Evolutionary conservation across 2,113 vertebrate genomes (phyloP).

Genomic region (Nematolebias whitei): DNA sequence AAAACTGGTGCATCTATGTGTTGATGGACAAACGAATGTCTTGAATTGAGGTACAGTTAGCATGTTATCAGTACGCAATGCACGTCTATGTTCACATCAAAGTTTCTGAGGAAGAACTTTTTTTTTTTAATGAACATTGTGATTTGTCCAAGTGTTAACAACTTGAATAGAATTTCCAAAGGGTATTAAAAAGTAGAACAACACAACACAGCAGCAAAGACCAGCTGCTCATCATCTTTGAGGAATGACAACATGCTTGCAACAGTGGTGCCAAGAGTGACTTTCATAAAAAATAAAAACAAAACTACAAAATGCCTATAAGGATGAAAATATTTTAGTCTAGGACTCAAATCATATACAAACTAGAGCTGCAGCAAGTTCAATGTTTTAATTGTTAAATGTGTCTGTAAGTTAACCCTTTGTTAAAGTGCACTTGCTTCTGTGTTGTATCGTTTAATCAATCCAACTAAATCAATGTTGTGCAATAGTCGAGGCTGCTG

Average conservation of each 20-base stretch:
- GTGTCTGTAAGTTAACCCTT: not conserved
- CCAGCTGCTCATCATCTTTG: not conserved
- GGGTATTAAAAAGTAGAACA: not conserved
- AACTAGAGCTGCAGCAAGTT: too few relatives aligned
- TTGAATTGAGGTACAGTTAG: too few relatives aligned
- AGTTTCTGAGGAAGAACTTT: too few relatives aligned
- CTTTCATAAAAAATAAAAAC: not conserved
- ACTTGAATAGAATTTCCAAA: not conserved
- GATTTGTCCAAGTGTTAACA: not conserved
- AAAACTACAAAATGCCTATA: too few relatives aligned
- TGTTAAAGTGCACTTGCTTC: not conserved
- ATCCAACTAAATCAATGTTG: constrained; percentile 8
- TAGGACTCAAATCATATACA: too few relatives aligned
- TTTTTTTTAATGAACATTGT: too few relatives aligned
- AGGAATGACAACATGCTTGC: not conserved
- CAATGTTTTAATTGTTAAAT: too few relatives aligned
- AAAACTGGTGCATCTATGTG: too few relatives aligned
- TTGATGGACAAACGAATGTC: too few relatives aligned
- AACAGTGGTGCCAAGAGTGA: not conserved
- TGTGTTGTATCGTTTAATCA: not conserved
- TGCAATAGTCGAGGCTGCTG: not conserved
- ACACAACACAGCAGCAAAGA: not conserved
- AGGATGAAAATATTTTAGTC: too few relatives aligned
- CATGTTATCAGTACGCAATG: too few relatives aligned
- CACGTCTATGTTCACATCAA: too few relatives aligned